phyloP scores from a whole-genome alignment of 2,888 invertebrate species.

The Cylloceria caligata region DNA sequence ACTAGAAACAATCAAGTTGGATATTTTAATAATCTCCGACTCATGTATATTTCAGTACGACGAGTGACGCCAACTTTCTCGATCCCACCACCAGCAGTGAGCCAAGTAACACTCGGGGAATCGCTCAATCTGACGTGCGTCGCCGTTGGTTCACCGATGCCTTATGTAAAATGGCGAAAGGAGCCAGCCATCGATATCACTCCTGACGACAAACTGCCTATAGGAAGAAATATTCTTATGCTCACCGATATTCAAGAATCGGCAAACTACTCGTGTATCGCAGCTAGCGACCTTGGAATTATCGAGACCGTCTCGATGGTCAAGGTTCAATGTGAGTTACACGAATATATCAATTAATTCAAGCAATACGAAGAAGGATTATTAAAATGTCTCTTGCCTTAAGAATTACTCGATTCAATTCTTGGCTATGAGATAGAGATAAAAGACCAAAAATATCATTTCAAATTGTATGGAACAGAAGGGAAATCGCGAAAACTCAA shows the following conservation, averaged over 20 bases:
- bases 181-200: constrained; percentile 93
- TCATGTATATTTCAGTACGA: constrained; percentile 89
- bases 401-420: background rate
- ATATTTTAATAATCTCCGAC: background rate
- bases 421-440: background rate
- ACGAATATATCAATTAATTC: background rate
- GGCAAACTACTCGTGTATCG: constrained; percentile 98
- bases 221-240: constrained; percentile 94
- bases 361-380: background rate
- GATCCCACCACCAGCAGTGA: constrained; percentile 93
- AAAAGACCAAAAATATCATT: background rate
- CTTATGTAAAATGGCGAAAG: constrained; percentile 97
- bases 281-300: constrained; percentile 96
- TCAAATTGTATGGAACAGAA: background rate
- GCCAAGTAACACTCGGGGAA: constrained; percentile 96
- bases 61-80: constrained; percentile 98
- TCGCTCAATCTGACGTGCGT: constrained; percentile 97
- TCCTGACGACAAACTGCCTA: constrained; percentile 94
- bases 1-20: too few species aligned
- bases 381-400: background rate
- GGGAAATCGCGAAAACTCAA: background rate
- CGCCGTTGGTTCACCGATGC: constrained; percentile 99
- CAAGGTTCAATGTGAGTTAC: constrained; percentile 96
- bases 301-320: constrained; percentile 95
- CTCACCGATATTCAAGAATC: constrained; percentile 95